Evolutionary conservation across 2,113 vertebrate species (phyloP).

Genomic region (Prinia subflava): DNA sequence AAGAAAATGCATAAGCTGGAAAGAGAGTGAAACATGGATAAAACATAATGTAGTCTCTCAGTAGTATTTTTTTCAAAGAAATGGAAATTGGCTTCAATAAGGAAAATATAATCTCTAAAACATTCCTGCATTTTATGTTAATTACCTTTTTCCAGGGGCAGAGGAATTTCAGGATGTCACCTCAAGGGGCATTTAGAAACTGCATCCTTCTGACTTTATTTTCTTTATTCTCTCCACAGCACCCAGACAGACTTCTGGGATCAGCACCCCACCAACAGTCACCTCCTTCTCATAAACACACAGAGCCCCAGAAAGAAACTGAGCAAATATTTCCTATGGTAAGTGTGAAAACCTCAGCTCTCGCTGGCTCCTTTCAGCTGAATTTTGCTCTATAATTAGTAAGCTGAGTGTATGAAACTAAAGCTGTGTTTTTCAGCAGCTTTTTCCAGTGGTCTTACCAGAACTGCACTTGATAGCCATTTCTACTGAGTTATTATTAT

Average conservation of each 20-base stretch:
- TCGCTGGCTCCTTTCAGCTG: background rate
- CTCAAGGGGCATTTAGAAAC: background rate
- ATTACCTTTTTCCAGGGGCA: background rate
- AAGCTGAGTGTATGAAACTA: background rate
- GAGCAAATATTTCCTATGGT: background rate
- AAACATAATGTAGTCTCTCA: background rate
- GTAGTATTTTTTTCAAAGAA: background rate
- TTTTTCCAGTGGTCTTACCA: background rate
- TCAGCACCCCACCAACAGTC: fast-evolving
- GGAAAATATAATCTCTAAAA: background rate
- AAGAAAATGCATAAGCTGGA: background rate
- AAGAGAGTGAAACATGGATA: background rate
- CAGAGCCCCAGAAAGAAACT: background rate
- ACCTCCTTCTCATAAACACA: background rate
- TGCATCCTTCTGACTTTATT: background rate
- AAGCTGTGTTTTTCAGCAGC: background rate
- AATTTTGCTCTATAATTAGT: background rate
- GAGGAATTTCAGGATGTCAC: background rate
- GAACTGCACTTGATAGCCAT: background rate
- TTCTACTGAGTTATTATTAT: background rate
- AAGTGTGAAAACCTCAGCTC: background rate
- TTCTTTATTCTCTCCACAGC: background rate
- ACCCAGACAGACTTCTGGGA: background rate
- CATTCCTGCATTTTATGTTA: background rate
- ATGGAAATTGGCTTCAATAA: background rate